These are phyloP conservation scores for Redunca redunca DNA, from an alignment of 2,113 vertebrate genomes.

Conservation along the genomic window DNA sequence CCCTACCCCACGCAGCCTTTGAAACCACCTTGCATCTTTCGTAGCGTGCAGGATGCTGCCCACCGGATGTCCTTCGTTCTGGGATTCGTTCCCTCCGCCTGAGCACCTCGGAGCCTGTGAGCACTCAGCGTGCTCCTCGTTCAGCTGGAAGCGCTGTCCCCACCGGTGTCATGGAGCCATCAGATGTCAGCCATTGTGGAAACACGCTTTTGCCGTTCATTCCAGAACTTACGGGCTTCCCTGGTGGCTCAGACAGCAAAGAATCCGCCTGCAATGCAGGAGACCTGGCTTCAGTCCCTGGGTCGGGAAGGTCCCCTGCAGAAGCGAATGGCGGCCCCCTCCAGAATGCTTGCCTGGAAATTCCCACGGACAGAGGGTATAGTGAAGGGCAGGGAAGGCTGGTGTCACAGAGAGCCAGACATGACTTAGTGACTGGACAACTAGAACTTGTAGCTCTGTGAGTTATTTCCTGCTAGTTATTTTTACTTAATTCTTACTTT, in stretches of 20 bases:
- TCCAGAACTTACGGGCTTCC: background rate
- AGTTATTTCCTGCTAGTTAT: background rate
- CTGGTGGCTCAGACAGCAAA: background rate
- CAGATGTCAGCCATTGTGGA: background rate
- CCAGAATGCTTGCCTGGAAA: background rate
- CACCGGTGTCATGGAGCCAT: too few species aligned
- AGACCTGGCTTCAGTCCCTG: background rate
- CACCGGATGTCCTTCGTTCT: accelerated
- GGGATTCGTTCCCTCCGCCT: background rate
- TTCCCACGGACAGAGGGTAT: background rate
- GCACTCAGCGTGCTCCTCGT: background rate
- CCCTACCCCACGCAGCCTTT: accelerated
- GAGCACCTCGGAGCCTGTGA: background rate
- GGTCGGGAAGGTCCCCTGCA: background rate
- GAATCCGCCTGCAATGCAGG: background rate
- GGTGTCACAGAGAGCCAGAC: background rate
- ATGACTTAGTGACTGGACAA: background rate
- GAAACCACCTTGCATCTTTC: background rate
- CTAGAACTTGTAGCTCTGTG: background rate
- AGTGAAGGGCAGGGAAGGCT: background rate
- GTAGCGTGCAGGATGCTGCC: accelerated
- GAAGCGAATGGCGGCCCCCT: background rate
- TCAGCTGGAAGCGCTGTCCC: background rate
- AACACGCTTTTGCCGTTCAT: background rate
- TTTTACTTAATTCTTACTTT: background rate